Evolutionary conservation across 2,797 vertebrate genomes (phyloP).

Genomic region (Aldrovandia affinis): DNA sequence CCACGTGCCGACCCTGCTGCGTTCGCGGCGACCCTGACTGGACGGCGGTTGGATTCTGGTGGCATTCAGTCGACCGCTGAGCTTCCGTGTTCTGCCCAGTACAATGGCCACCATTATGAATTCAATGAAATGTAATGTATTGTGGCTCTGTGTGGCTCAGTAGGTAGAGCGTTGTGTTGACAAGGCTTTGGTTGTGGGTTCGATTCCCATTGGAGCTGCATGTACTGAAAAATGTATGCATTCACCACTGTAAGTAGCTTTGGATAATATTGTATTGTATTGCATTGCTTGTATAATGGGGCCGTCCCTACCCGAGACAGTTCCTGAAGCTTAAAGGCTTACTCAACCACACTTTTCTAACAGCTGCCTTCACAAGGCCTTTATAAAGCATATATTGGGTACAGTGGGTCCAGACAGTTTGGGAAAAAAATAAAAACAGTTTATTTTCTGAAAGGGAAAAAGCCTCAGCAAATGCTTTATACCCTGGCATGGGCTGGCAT

Average conservation of each 20-base stretch:
- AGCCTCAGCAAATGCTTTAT: constrained; percentile 57
- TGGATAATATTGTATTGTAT: no score
- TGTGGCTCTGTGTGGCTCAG: no score
- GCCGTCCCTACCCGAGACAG: neutral
- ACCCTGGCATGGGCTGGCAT: constrained; percentile 55
- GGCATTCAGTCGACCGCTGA: neutral
- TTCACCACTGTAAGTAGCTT: no score
- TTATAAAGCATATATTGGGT: no score
- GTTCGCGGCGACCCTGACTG: neutral
- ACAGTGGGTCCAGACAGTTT: no score
- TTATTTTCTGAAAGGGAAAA: constrained; percentile 54
- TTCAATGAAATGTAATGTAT: neutral
- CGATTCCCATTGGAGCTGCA: no score
- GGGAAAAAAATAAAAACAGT: constrained; percentile 29
- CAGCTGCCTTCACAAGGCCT: neutral
- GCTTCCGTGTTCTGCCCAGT: neutral
- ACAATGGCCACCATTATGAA: neutral
- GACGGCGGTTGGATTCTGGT: neutral
- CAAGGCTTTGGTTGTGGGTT: no score
- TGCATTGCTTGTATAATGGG: neutral
- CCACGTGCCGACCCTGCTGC: neutral
- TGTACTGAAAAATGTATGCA: no score
- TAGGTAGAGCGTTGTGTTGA: no score
- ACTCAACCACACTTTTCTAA: no score
- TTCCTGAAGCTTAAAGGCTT: neutral